Percentiles rank a stretch among this genome's conserved stretches.
These are phyloP conservation scores for Drosophila bipectinata DNA, from an alignment of 1,140 invertebrate genomes.

Conservation along the genomic window DNA sequence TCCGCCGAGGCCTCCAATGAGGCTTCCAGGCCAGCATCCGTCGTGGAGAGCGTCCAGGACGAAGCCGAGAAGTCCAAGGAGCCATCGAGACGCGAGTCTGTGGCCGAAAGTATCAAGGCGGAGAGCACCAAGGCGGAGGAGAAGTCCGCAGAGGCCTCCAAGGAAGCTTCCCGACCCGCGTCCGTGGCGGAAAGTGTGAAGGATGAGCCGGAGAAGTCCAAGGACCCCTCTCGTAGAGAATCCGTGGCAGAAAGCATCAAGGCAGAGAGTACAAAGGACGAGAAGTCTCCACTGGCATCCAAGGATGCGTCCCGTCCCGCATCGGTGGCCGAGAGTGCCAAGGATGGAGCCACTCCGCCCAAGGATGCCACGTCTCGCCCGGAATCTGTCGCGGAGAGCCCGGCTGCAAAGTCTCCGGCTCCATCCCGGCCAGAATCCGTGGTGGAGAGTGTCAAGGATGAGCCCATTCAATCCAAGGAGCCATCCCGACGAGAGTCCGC, in stretches of 20 bases:
- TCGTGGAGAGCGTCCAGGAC: background rate
- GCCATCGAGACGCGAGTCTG: constrained; percentile 3
- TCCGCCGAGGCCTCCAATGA: constrained; percentile 2
- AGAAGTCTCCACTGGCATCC: constrained; percentile 3
- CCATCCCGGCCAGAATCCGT: constrained; percentile 3
- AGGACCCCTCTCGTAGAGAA: constrained; percentile 30
- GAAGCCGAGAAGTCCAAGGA: constrained; percentile 21
- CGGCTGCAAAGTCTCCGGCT: constrained; percentile 1
- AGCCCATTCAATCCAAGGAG: constrained; percentile 22
- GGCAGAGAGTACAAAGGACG: constrained; percentile 8
- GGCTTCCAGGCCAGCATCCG: background rate
- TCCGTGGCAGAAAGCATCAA: constrained; percentile 35
- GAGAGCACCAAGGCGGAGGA: constrained; percentile 6
- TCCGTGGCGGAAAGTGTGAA: constrained; percentile 44
- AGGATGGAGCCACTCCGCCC: constrained; percentile 10
- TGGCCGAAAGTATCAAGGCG: constrained; percentile 5
- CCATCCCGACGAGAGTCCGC: constrained; percentile 28
- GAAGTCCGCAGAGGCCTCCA: constrained; percentile 23
- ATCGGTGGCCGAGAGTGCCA: constrained; percentile 22
- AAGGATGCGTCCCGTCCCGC: constrained; percentile 21
- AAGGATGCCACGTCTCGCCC: constrained; percentile 16
- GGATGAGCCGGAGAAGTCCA: constrained; percentile 32
- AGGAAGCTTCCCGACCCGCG: constrained; percentile 28
- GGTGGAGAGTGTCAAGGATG: constrained; percentile 27
- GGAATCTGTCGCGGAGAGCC: constrained; percentile 31